Base-by-base conservation (phyloP, 2,113 vertebrate species). In the Siphamia tubifer region DNA sequence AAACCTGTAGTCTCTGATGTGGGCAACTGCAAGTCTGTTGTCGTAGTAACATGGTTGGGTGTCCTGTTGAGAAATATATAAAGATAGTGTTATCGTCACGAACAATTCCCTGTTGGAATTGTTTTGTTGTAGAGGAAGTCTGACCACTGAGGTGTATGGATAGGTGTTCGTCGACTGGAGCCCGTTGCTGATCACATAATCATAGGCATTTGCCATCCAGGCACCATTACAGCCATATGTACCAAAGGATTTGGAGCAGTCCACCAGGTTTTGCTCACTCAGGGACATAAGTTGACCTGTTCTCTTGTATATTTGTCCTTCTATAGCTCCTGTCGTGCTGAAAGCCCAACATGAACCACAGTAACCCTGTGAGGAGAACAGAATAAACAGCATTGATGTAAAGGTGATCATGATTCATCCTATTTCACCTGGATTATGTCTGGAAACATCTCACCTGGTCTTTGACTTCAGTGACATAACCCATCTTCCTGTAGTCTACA, bases 291-390 rank as follows among this genome's bases (percentile, higher is more conserved):
- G 84, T 51, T 82, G 87, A 9, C 93, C 92, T 1, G 90, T 92
- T 49, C 21, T 87, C 76, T 91, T 92, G 62, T 74, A 92, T 11
- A 92, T 42, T 52, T 93, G 93, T 20, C 88, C 92, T 67, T 94
- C 93, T 0, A 94, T 89, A 4, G 92, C 92, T 27, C 93, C 93
- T 0, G 92, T 94, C 24, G 93, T 93, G 84, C 93, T 94, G 73
- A 94, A 93, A 13, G 93, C 92, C 93, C 93, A 94, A 75, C 93
- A 94, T 0, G 92, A 94, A 25, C 93, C 92, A 76, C 93, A 94
- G 76, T 83, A 92, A 19, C 92, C 91, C 93, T 93, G 61, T 6
- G 35, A 49, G 23, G 7, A 75, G 3, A 1, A 54, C 48, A 58
- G 8, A 27, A 71, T n/a, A 11, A 7, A 17, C n/a, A 61, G 24